Evolutionary conservation across 2,888 invertebrate species (phyloP).

Genomic region (Aleiodes alternator): DNA sequence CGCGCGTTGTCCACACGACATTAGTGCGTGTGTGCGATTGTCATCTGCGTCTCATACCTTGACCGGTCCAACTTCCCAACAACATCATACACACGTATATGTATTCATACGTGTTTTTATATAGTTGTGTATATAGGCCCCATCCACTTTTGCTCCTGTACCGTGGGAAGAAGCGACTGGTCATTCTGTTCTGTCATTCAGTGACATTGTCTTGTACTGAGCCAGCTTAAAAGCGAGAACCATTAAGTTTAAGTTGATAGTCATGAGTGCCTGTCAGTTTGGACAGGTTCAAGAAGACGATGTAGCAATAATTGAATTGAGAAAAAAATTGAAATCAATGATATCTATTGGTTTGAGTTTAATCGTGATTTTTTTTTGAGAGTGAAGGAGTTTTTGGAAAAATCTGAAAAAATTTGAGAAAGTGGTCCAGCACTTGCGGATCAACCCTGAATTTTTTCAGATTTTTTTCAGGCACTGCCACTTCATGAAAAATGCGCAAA

Average conservation of each 20-base stretch:
- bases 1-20: conserved; percentile 43
- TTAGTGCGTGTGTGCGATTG: conserved; percentile 58
- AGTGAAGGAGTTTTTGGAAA: too few species aligned
- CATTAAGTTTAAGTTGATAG: conserved; percentile 7
- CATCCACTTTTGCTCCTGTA: conserved; percentile 58
- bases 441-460: too few species aligned
- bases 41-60: conserved; percentile 45
- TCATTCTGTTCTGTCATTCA: conserved; percentile 34
- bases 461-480: too few species aligned
- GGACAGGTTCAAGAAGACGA: too few species aligned
- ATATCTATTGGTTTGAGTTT: too few species aligned
- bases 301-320: too few species aligned
- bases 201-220: conserved; percentile 26
- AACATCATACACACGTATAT: conserved; percentile 11
- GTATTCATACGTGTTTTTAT: conserved; percentile 13
- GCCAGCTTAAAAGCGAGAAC: conserved; percentile 19
- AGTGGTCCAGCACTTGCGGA: too few species aligned
- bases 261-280: background rate
- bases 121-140: conserved; percentile 29
- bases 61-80: conserved; percentile 24
- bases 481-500: too few species aligned
- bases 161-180: conserved; percentile 70
- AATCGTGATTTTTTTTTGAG: background rate
- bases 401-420: too few species aligned
- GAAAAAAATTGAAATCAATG: background rate